Conservation (phyloP, 2,797 vertebrate genomes). For the Gephyroberyx darwinii region DNA sequence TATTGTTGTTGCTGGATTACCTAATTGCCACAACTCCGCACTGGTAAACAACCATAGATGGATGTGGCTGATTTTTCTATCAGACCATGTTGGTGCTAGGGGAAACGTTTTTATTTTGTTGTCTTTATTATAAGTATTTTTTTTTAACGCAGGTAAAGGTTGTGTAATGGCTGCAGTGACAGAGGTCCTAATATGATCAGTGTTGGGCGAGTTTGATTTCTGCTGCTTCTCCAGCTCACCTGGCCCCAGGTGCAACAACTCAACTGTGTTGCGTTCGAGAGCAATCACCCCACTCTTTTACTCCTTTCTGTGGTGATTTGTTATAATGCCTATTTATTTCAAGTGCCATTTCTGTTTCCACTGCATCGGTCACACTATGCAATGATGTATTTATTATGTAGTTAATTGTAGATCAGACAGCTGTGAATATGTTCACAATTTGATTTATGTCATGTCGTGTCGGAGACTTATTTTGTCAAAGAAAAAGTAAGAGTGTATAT, state of each 20-base stretch:
- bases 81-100: background rate
- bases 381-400: conserved; percentile 90
- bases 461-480: conserved; percentile 36
- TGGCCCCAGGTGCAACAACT: conserved; percentile 1
- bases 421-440: conserved; percentile 51
- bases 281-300: conserved; percentile 73
- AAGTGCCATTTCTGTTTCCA: conserved; percentile 75
- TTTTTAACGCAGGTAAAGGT: background rate
- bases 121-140: background rate
- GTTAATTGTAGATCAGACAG: conserved; percentile 78
- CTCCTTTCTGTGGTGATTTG: conserved; percentile 46
- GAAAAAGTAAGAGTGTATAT: conserved; percentile 38
- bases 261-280: conserved; percentile 18
- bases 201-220: background rate
- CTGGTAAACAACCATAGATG: background rate
- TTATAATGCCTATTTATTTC: conserved; percentile 67
- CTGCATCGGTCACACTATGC: conserved; percentile 88
- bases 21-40: background rate
- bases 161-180: background rate
- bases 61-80: conserved; percentile 1
- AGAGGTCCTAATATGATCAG: conserved; percentile 11
- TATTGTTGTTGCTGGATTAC: conserved; percentile 11
- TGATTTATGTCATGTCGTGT: conserved; percentile 38
- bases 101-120: background rate
- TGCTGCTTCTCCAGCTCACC: conserved; percentile 51